Conservation (phyloP, 2,113 vertebrate genomes). For the Pao palembangensis region DNA sequence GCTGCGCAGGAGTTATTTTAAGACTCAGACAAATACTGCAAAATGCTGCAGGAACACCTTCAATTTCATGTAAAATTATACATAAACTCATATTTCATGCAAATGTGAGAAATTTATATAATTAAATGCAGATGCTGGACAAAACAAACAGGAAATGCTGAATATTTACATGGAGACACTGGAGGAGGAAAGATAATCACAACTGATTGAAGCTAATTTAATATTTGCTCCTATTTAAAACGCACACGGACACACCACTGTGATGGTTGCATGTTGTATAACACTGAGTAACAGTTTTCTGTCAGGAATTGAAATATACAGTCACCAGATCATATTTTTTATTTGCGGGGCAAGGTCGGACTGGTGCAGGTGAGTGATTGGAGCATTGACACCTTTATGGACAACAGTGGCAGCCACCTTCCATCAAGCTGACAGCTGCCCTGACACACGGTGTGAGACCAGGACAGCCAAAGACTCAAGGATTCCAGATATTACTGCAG, state of each 20-base stretch:
- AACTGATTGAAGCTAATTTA: neutral
- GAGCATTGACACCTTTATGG: constrained; percentile 36
- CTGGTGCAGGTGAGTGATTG: constrained; percentile 24
- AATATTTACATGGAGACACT: constrained; percentile 3
- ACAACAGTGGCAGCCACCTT: constrained; percentile 25
- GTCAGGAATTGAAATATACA: constrained; percentile 10
- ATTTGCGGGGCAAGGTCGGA: constrained; percentile 25
- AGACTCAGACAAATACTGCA: constrained; percentile 4
- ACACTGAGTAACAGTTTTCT: neutral
- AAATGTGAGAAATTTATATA: neutral
- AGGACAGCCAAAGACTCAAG: constrained; percentile 11
- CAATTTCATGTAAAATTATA: constrained; percentile 20
- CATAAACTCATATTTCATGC: neutral
- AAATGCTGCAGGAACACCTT: constrained; percentile 34
- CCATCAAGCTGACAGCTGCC: constrained; percentile 35
- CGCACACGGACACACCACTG: neutral
- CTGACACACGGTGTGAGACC: constrained; percentile 4
- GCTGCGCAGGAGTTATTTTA: constrained; percentile 45
- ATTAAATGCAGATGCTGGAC: too few relatives aligned
- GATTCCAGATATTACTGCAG: constrained; percentile 1
- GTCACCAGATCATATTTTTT: constrained; percentile 13
- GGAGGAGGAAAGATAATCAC: neutral
- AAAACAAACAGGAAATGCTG: too few relatives aligned
- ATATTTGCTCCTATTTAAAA: neutral
- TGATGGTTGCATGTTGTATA: too few relatives aligned